phyloP scores from a whole-genome alignment of 2,797 vertebrate species.

The Allobates femoralis region DNA sequence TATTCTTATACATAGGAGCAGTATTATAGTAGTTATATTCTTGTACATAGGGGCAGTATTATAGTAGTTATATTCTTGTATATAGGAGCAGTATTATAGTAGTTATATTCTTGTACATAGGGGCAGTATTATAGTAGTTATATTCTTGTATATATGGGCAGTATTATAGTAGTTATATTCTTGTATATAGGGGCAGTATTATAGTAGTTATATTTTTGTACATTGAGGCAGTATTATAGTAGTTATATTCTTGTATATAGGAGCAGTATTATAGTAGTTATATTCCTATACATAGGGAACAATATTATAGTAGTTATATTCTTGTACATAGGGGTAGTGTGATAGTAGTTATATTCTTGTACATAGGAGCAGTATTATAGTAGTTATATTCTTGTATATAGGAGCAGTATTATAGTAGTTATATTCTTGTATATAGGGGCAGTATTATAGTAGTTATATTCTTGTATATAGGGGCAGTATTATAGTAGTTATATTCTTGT shows the following conservation, averaged over 20 bases:
- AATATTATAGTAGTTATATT: conserved; percentile 9
- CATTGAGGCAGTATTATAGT: neutral
- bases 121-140: neutral
- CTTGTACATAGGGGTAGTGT: neutral
- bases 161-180: conserved; percentile 9
- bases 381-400: neutral
- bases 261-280: neutral
- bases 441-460: no score
- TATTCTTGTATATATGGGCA: conserved; percentile 1
- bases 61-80: conserved; percentile 25
- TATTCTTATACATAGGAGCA: conserved; percentile 6
- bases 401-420: neutral
- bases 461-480: no score
- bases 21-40: conserved; percentile 23
- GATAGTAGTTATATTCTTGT: neutral
- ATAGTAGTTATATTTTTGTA: neutral
- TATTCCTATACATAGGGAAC: no score
- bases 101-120: no score
- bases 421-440: neutral
- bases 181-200: neutral
- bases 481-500: no score
- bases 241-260: neutral
- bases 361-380: neutral
- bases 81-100: neutral
- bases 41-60: neutral